A percentile compares a stretch with the other conserved stretches of the same genome.
Evolutionary conservation across 2,113 vertebrate species (phyloP).

Genomic region (Manacus vitellinus): DNA sequence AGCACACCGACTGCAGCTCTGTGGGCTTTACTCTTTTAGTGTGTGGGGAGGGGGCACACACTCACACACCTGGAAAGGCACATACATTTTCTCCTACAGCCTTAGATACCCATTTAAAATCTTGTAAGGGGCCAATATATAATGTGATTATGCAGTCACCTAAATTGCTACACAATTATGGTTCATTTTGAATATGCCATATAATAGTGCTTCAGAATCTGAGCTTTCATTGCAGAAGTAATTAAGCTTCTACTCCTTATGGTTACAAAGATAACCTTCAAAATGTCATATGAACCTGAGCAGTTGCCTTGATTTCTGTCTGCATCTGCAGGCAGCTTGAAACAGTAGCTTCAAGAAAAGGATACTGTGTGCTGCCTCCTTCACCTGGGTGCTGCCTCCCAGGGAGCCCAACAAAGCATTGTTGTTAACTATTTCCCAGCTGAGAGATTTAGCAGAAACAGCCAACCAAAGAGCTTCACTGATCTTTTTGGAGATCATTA

Average conservation of each 20-base stretch:
- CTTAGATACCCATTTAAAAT: neutral
- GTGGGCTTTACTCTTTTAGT: neutral
- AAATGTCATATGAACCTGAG: slow-evolving; percentile 30
- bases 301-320: slow-evolving; percentile 17
- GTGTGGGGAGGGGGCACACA: fast-evolving
- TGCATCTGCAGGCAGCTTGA: slow-evolving; percentile 36
- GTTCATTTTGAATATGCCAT: slow-evolving; percentile 18
- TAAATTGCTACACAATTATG: slow-evolving; percentile 26
- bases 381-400: neutral
- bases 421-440: neutral
- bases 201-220: slow-evolving; percentile 30
- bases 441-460: neutral
- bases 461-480: neutral
- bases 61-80: fast-evolving
- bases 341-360: slow-evolving; percentile 20
- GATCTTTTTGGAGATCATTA: neutral
- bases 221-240: slow-evolving; percentile 32
- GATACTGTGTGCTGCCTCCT: neutral
- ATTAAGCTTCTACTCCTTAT: slow-evolving; percentile 38
- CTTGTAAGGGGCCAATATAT: neutral
- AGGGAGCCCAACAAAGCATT: neutral
- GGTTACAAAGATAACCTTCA: slow-evolving; percentile 59
- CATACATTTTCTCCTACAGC: neutral
- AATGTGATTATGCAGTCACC: neutral
- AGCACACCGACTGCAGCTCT: neutral